phyloP scores from a whole-genome alignment of 2,888 invertebrate genomes.

The Agrochola lota region DNA sequence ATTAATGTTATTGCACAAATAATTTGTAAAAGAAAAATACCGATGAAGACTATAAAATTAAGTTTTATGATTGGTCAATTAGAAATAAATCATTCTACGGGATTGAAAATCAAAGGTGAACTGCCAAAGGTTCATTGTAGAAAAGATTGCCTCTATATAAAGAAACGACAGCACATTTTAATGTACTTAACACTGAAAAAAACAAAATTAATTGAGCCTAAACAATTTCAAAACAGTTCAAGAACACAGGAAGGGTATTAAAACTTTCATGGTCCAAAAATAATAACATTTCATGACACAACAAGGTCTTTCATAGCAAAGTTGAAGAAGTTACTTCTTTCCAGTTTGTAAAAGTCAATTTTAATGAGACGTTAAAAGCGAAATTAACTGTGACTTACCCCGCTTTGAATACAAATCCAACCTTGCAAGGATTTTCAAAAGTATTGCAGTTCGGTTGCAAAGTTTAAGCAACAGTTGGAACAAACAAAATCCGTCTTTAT shows the following conservation, averaged over 20 bases:
- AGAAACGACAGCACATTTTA: neutral
- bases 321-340: conserved; percentile 47
- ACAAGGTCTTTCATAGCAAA: conserved; percentile 41
- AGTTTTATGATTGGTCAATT: neutral
- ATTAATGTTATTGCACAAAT: neutral
- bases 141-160: neutral
- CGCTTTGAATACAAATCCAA: conserved; percentile 55
- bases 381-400: conserved; percentile 59
- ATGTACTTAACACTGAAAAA: neutral
- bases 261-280: conserved; percentile 36
- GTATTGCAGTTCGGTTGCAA: conserved; percentile 60
- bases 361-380: conserved; percentile 59
- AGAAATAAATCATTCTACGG: neutral
- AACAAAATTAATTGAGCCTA: conserved; percentile 5
- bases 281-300: conserved; percentile 45
- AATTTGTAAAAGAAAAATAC: conserved; percentile 10
- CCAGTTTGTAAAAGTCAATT: conserved; percentile 43
- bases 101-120: neutral
- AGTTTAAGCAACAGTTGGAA: neutral
- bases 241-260: conserved; percentile 29
- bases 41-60: neutral
- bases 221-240: conserved; percentile 36
- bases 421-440: conserved; percentile 64
- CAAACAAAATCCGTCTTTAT: conserved; percentile 30
- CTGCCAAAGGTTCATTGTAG: neutral